These are phyloP conservation scores for Philonicus albiceps DNA, from an alignment of 2,888 invertebrate genomes.

Conservation along the genomic window DNA sequence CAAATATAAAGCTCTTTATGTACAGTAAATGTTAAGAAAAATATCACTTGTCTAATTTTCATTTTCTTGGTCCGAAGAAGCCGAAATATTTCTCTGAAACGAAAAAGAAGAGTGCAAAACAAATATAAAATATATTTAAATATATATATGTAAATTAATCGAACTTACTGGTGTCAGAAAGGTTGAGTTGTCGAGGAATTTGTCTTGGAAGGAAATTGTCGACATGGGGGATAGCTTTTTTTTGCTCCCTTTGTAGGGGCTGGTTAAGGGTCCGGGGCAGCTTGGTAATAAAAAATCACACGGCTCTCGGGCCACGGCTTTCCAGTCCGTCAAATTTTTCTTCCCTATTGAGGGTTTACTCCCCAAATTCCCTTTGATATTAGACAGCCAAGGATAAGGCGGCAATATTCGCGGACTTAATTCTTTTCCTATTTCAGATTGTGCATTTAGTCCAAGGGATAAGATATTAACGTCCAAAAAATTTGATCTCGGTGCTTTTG, in stretches of 20 bases:
- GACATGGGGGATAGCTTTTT: slow-evolving; percentile 50
- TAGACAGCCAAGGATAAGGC: slow-evolving; percentile 48
- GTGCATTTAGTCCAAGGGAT: slow-evolving; percentile 36
- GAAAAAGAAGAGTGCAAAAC: slow-evolving; percentile 15
- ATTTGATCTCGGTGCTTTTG: slow-evolving; percentile 34
- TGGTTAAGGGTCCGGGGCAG: slow-evolving; percentile 49
- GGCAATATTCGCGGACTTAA: slow-evolving; percentile 48
- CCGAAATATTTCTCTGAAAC: slow-evolving; percentile 49
- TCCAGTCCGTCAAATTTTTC: slow-evolving; percentile 49
- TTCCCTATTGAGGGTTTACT: slow-evolving; percentile 44
- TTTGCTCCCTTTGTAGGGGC: slow-evolving; percentile 48
- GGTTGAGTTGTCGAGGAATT: slow-evolving; percentile 22
- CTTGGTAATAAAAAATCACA: slow-evolving; percentile 50
- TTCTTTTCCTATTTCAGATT: slow-evolving; percentile 44
- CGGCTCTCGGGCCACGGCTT: slow-evolving; percentile 45
- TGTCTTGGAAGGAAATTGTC: slow-evolving; percentile 46
- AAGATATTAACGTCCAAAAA: slow-evolving; percentile 45
- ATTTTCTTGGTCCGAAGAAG: slow-evolving; percentile 49
- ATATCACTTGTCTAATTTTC: slow-evolving; percentile 41
- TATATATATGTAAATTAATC: neutral
- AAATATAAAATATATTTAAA: neutral
- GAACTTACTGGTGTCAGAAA: slow-evolving; percentile 46
- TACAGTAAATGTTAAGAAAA: neutral
- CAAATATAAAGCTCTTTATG: neutral
- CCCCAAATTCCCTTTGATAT: slow-evolving; percentile 44